Conservation (phyloP, 2,797 vertebrate species). For the Phataginus tricuspis region DNA sequence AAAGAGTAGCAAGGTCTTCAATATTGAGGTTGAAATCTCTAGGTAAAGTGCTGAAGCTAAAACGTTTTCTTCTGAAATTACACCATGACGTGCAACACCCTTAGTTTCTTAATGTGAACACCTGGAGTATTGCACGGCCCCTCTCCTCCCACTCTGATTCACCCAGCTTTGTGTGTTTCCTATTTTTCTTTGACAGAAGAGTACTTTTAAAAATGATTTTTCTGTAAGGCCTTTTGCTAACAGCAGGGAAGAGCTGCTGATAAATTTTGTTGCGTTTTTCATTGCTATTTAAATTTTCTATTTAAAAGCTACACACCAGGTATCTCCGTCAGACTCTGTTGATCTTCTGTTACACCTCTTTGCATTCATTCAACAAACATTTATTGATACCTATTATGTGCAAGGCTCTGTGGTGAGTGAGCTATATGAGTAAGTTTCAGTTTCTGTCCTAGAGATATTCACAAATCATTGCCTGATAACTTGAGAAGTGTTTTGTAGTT, state of each 20-base stretch:
- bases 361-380: neutral
- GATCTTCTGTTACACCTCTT: neutral
- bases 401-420: neutral
- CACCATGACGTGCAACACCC: no score
- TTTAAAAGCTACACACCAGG: neutral
- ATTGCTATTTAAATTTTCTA: conserved; percentile 13
- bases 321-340: neutral
- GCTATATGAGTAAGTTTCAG: neutral
- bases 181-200: neutral
- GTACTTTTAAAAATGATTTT: neutral
- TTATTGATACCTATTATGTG: neutral
- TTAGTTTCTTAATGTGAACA: neutral
- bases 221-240: neutral
- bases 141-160: no score
- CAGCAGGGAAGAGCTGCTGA: neutral
- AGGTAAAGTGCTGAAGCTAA: neutral
- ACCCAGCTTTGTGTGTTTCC: neutral
- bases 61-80: neutral
- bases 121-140: neutral
- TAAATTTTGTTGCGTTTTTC: neutral
- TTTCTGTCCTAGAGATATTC: neutral
- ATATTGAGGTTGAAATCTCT: neutral
- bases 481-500: neutral
- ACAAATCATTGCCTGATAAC: neutral
- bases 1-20: neutral